Evolutionary conservation across 37 sponge, comb jelly and placozoan genomes (phyloP).

Genomic region (Diacarnus erythraeanus): DNA sequence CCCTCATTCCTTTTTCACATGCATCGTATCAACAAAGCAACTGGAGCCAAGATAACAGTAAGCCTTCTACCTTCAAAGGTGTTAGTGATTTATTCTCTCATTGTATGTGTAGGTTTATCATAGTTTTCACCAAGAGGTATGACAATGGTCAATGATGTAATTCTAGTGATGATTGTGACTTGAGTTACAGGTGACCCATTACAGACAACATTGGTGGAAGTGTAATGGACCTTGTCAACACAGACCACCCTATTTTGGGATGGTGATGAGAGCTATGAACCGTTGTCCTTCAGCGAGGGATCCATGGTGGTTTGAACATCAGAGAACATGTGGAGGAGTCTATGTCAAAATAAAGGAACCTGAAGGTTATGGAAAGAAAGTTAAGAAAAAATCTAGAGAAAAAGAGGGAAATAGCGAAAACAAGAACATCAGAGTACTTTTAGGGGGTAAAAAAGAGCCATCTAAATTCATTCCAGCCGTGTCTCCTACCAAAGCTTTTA

Average conservation of each 20-base stretch:
- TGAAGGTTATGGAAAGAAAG: constrained; percentile 63
- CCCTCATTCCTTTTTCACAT: constrained; percentile 91
- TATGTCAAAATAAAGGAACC: constrained; percentile 86
- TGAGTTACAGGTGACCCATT: constrained; percentile 58
- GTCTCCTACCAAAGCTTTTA: constrained; percentile 2
- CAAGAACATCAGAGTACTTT: constrained; percentile 15
- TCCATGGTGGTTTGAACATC: constrained; percentile 89
- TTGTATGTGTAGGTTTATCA: constrained; percentile 80
- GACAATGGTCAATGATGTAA: background rate
- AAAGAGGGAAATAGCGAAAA: background rate
- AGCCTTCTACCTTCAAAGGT: constrained; percentile 5
- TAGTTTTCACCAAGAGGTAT: constrained; percentile 94
- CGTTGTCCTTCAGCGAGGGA: constrained; percentile 88
- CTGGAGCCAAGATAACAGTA: constrained; percentile 92
- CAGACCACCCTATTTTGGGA: constrained; percentile 86
- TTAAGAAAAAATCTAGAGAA: background rate
- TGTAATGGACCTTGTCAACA: constrained; percentile 90
- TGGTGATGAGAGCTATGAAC: constrained; percentile 92
- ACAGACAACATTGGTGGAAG: constrained; percentile 96
- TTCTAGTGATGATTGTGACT: background rate
- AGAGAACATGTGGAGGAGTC: constrained; percentile 77
- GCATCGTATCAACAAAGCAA: constrained; percentile 82
- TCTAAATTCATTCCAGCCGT: background rate
- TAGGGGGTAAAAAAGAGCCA: background rate
- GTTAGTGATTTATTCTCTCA: background rate